Percentiles rank a stretch among this genome's conserved stretches.
Evolutionary conservation across 2,797 vertebrate genomes (phyloP).

Genomic region (Schizopygopsis pylzovi): DNA sequence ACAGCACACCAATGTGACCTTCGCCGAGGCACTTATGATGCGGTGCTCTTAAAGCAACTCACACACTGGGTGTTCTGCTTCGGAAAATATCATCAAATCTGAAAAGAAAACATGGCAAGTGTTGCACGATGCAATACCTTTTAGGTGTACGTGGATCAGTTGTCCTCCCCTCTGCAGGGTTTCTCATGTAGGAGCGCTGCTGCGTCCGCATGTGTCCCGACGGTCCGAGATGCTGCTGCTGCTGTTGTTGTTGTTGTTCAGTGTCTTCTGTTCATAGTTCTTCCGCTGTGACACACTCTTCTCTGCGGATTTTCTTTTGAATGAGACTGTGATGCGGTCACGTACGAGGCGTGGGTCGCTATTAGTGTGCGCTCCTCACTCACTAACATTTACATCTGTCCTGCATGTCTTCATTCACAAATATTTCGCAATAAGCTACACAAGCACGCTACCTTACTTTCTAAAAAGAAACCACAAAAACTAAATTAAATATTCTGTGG

Average conservation of each 20-base stretch:
- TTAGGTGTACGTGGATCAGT: slow-evolving; percentile 55
- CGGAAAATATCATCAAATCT: not conserved
- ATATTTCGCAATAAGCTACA: slow-evolving; percentile 25
- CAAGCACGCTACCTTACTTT: not conserved
- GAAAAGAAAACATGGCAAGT: not conserved
- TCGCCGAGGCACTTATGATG: slow-evolving; percentile 31
- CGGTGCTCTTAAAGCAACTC: not conserved
- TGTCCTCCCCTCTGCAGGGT: slow-evolving; percentile 53
- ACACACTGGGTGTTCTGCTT: not conserved
- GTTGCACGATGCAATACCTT: slow-evolving; percentile 44
- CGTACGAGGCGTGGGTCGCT: slow-evolving; percentile 39
- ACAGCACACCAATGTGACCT: slow-evolving; percentile 58
- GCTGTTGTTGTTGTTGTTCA: slow-evolving; percentile 45
- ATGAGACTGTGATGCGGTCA: slow-evolving; percentile 34
- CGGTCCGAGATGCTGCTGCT: slow-evolving; percentile 24
- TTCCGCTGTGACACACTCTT: slow-evolving; percentile 32
- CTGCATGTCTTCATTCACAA: slow-evolving; percentile 42
- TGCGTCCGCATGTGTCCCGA: slow-evolving; percentile 56
- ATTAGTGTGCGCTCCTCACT: slow-evolving; percentile 27
- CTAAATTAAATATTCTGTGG: not conserved
- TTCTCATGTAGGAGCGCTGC: slow-evolving; percentile 57
- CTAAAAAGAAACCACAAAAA: not conserved
- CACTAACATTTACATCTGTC: slow-evolving; percentile 6
- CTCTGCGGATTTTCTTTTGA: slow-evolving; percentile 46
- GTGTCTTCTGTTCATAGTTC: slow-evolving; percentile 60